Base-by-base conservation (phyloP, 2,113 vertebrate species). In the Apistogramma diplotaenia region DNA sequence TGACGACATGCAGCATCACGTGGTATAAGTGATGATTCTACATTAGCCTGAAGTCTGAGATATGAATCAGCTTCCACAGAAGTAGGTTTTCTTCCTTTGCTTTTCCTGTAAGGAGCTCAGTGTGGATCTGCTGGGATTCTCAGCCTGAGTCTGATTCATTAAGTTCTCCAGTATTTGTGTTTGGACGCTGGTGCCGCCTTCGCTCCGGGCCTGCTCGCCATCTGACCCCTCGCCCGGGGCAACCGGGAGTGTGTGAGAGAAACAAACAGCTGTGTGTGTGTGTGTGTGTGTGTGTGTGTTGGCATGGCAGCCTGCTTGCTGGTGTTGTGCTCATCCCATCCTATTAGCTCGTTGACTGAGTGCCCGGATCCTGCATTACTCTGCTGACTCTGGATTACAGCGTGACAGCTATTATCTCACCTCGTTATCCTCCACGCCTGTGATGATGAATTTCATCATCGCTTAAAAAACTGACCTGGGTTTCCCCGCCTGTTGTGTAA, bases 191-290 rank as follows among this genome's bases (percentile, higher is more conserved):
- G n/a, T 60, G 27, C 27, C 11, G 11, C 65, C 65, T n/a, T 71
- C 2, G 25, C 25, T 53, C 46, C 58, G 19, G 58, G 59, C 67
- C 31, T 40, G 27, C 10, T 46, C 57, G 6, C 67, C 78, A 72
- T 62, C 19, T 57, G 78, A 87, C 74, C 6, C 6, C 71, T 31
- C 2, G 27, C 65, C 56, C 40, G 1, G 59, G 19, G 67, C 37
- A 18, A 25, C 46, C 1, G n/a, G 85, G 91, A 92, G 89, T 88
- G 79, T 83, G 91, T 92, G 85, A 90, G 76, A 58, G 53, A 37
- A 56, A 9, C 59, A 58, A 56, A 40, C 49, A 29, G 55, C 60
- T n/a, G 49, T 33, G 51, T 62, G 71, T 46, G 33, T 55, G 54
- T 43, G 31, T 21, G 53, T 77, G 74, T 72, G 77, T 43, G 73